phyloP scores from a whole-genome alignment of 2,797 vertebrate species.

The Argya squamiceps region DNA sequence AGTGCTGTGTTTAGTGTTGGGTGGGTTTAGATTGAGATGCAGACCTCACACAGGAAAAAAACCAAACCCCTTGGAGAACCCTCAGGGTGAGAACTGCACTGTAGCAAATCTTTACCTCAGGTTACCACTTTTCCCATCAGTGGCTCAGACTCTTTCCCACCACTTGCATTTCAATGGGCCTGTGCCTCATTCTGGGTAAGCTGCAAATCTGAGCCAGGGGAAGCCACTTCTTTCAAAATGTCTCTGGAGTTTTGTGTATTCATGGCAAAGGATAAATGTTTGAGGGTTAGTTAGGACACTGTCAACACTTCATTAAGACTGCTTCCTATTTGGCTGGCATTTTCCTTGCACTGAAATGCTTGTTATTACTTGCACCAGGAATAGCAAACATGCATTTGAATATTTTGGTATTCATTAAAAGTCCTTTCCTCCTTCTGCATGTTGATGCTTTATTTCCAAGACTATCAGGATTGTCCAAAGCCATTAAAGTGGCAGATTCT shows the following conservation, averaged over 20 bases:
- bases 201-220: background rate
- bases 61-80: background rate
- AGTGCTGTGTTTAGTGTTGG: background rate
- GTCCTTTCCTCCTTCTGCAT: background rate
- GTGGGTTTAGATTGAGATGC: background rate
- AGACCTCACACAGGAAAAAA: background rate
- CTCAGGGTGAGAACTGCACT: background rate
- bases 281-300: background rate
- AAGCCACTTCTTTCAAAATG: background rate
- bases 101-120: background rate
- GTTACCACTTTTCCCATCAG: background rate
- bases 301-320: background rate
- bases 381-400: background rate
- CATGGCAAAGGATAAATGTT: background rate
- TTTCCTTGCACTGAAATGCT: background rate
- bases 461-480: background rate
- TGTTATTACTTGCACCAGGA: background rate
- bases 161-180: background rate
- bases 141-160: background rate
- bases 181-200: background rate
- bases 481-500: background rate
- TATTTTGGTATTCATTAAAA: background rate
- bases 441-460: background rate
- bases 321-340: background rate
- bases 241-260: background rate